These are phyloP conservation scores for Gopherus flavomarginatus DNA, from an alignment of 2,113 vertebrate species.

Conservation along the genomic window DNA sequence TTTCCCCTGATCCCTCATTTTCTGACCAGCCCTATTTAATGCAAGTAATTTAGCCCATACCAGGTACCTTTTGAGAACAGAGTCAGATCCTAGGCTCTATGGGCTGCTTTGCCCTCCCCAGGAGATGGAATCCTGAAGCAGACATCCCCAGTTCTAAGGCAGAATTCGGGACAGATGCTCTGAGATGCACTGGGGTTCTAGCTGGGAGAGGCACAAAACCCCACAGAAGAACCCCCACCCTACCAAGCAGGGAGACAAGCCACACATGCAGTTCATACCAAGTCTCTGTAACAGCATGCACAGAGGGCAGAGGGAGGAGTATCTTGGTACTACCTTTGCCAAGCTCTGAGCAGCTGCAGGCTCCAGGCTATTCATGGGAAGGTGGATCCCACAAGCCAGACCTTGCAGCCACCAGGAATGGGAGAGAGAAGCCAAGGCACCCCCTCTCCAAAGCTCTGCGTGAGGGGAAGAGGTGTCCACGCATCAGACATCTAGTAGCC, in stretches of 20 bases:
- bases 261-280: neutral
- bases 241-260: neutral
- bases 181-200: neutral
- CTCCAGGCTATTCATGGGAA: neutral
- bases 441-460: neutral
- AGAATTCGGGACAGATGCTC: neutral
- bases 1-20: neutral
- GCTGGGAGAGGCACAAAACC: neutral
- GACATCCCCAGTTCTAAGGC: neutral
- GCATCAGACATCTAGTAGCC: neutral
- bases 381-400: neutral
- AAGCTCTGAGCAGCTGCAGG: neutral
- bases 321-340: neutral
- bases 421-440: neutral
- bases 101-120: neutral
- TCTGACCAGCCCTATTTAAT: neutral
- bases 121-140: neutral
- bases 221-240: neutral
- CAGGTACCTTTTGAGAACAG: neutral
- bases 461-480: neutral
- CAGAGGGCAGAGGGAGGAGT: neutral
- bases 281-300: neutral
- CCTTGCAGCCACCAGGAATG: neutral
- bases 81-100: neutral
- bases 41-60: neutral